Evolutionary conservation across 2,797 vertebrate species (phyloP).

Genomic region (Distichodus sexfasciatus): DNA sequence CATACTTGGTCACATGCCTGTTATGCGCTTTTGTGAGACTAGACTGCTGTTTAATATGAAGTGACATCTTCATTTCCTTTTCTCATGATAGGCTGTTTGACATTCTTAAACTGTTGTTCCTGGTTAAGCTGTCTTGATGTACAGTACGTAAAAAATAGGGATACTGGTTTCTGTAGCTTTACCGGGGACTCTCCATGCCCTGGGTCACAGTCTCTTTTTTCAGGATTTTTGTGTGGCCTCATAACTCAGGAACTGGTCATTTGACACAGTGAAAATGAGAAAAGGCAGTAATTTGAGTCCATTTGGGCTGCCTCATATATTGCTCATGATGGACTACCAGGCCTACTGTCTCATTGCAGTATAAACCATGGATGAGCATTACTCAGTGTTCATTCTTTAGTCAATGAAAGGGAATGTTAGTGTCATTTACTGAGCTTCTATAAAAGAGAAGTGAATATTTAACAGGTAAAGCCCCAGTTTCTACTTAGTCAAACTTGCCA

Average conservation of each 20-base stretch:
- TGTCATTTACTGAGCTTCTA: no score
- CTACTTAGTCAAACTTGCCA: no score
- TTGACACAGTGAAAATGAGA: not conserved
- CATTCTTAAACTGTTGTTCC: no score
- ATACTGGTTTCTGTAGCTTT: not conserved
- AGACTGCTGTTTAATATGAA: no score
- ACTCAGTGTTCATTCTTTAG: no score
- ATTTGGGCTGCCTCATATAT: not conserved
- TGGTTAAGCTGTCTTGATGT: no score
- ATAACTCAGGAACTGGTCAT: not conserved
- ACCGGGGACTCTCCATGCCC: not conserved
- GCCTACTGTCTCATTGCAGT: no score
- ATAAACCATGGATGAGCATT: no score
- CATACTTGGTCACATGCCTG: not conserved
- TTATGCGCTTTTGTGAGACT: not conserved
- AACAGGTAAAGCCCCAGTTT: no score
- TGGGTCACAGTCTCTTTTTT: not conserved
- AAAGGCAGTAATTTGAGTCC: not conserved
- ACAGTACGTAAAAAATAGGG: not conserved
- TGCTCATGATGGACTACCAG: not conserved
- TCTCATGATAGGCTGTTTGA: not conserved
- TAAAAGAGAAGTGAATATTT: no score
- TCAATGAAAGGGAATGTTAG: no score
- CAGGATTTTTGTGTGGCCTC: not conserved
- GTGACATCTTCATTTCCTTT: not conserved